These are phyloP conservation scores for Drosophila burlai DNA, from an alignment of 1,140 invertebrate species.

Conservation along the genomic window DNA sequence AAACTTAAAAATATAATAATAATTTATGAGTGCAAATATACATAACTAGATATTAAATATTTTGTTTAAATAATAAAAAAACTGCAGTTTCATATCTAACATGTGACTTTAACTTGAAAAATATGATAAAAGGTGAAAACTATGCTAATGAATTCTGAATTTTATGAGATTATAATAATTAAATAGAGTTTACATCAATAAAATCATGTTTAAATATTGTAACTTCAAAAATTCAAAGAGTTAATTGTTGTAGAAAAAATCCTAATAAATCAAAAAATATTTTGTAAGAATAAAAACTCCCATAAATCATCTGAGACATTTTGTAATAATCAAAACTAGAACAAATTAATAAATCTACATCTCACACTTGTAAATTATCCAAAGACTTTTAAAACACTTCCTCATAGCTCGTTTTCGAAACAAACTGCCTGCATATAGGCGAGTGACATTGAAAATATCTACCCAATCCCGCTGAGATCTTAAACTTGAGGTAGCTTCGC, in stretches of 20 bases:
- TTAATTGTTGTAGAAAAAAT: not conserved
- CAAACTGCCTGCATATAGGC: constrained; percentile 11
- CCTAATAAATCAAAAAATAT: not conserved
- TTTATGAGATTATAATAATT: not conserved
- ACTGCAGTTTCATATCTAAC: not conserved
- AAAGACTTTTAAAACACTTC: not conserved
- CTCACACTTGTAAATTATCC: not conserved
- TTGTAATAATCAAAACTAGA: not conserved
- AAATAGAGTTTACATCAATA: not conserved
- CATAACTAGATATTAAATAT: not conserved
- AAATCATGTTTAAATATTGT: not conserved
- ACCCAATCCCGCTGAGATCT: constrained; percentile 18
- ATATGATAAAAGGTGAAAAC: not conserved
- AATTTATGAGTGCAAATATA: not conserved
- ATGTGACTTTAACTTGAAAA: not conserved
- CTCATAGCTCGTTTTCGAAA: constrained; percentile 11
- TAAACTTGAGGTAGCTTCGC: constrained; percentile 19
- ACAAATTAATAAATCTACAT: not conserved
- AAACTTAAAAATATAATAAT: not conserved
- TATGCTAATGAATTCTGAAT: not conserved
- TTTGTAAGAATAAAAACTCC: not conserved
- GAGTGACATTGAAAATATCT: constrained; percentile 31
- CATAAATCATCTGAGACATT: not conserved
- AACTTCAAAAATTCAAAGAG: no score
- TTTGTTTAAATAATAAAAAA: not conserved